Evolutionary conservation across 2,888 invertebrate species (phyloP), one percentile per base, ranked within the genome.

Genomic region (Hydroisotoma schaefferi): DNA sequence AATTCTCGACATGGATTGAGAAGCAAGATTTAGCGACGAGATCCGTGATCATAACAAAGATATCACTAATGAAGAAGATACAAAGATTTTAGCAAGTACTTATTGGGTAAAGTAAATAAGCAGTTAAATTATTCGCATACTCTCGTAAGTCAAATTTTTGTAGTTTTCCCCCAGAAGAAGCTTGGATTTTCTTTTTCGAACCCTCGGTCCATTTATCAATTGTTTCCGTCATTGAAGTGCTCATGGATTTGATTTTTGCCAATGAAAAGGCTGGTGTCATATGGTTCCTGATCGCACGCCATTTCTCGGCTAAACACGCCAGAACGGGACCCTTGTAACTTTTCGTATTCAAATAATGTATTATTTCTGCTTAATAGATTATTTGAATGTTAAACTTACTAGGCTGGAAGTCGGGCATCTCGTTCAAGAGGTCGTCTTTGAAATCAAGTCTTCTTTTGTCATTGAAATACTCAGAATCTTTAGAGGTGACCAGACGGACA

Each of bases 11-110:
- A 23, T 48, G 25, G 2, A 67, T 56, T n/a, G 59, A 61, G 46
- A 67, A 64, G 6, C 55, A 51, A 5, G 58, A 58, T 28, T 59
- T 22, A 0, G 46, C 2, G 15, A 67, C 58, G 37, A 67, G 18
- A 33, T 67, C 67, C 0, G 67, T 69, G 1, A 65, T 33, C 66
- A 69, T 67, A 6, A 57, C 55, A 26, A 52, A 63, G 5, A 62
- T 43, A 1, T 52, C 54, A 5, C 57, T 65, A 29, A 6, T 2
- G 22, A 46, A 38, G 22, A 37, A 20, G n/a, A 38, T 25, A 46
- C 38, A 10, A 25, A 4, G 20, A 28, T 40, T 12, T 25, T 43
- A 37, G 15, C 37, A 28, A 48, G 51, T 47, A 27, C 20, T n/a
- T 20, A 46, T 26, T 15, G 23, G n/a, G n/a, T 52, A 2, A 27